phyloP scores from a whole-genome alignment of 2,797 vertebrate species.

The Odontamblyopus lacepedii region DNA sequence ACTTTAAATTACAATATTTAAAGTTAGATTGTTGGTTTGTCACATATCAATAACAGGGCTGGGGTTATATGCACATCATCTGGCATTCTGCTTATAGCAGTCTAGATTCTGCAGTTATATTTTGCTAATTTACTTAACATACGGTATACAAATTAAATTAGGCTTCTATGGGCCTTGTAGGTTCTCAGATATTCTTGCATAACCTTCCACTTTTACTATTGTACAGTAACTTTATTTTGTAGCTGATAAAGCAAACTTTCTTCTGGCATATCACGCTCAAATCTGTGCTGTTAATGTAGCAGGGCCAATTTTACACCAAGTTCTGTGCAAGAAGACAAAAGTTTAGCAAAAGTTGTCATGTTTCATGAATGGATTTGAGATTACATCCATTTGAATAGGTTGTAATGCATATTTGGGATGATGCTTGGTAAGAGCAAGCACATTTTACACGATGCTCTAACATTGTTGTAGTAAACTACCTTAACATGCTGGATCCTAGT shows the following conservation, averaged over 20 bases:
- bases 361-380: background rate
- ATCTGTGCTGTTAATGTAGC: conserved; percentile 63
- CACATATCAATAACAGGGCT: background rate
- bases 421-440: background rate
- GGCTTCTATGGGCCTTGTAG: background rate
- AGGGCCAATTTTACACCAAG: conserved; percentile 31
- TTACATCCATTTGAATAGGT: background rate
- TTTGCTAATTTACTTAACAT: background rate
- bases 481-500: background rate
- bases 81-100: background rate
- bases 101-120: background rate
- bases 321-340: conserved; percentile 16
- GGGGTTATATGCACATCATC: background rate
- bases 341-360: background rate
- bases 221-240: conserved; percentile 31
- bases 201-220: conserved; percentile 19
- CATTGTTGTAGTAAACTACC: background rate
- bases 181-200: conserved; percentile 2
- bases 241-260: conserved; percentile 33
- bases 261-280: conserved; percentile 57
- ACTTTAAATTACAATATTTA: too few species aligned
- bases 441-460: background rate
- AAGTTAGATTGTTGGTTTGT: background rate
- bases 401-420: background rate
- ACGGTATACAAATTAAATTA: background rate